phyloP scores from a whole-genome alignment of 1,140 invertebrate genomes.

The Batillaria attramentaria region DNA sequence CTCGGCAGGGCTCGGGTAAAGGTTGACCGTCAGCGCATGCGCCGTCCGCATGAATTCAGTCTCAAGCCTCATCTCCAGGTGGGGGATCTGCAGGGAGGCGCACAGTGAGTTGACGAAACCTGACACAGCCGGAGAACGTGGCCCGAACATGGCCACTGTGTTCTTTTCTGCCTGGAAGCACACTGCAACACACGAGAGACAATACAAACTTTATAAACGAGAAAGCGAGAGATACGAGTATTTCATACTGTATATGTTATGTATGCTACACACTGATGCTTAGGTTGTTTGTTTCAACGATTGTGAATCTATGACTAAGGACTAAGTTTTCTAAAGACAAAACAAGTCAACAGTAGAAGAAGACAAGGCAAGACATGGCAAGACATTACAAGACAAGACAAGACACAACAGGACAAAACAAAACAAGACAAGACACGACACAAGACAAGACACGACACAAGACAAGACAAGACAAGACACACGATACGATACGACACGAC shows the following conservation, averaged over 20 bases:
- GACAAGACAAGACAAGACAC: neutral
- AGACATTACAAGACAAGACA: neutral
- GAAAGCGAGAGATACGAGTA: too few species aligned
- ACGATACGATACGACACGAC: neutral
- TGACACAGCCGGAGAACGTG: constrained; percentile 85
- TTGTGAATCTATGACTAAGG: too few species aligned
- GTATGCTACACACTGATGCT: too few species aligned
- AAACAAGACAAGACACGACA: neutral
- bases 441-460: neutral
- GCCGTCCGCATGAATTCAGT: constrained; percentile 18
- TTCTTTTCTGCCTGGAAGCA: constrained; percentile 89
- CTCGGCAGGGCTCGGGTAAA: constrained; percentile 55
- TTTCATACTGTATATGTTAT: too few species aligned
- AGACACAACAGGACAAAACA: neutral
- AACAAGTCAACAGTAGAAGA: too few species aligned
- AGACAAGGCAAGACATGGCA: neutral
- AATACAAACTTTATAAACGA: too few species aligned
- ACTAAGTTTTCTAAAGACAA: too few species aligned
- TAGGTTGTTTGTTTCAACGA: too few species aligned
- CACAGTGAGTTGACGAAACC: constrained; percentile 92
- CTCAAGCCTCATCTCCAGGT: constrained; percentile 85
- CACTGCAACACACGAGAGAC: constrained; percentile 81
- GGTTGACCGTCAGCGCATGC: constrained; percentile 58
- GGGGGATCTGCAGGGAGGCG: constrained; percentile 88
- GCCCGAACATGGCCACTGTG: constrained; percentile 91